These are phyloP conservation scores for roundworm (Caenorhabditis elegans) DNA, from an alignment of 1,140 invertebrate genomes.

Conservation along the genomic window WBcel235 BX284602.5:9281501-9282000, in stretches of 20 bases:
- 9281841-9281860: not conserved
- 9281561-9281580: not conserved
- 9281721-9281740: not conserved
- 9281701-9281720: not conserved
- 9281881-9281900: too few species aligned
- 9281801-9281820: not conserved
- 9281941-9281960: too few species aligned
- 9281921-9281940: not conserved
- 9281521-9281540: not conserved
- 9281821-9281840: not conserved
- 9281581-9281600: too few species aligned
- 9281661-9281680: too few species aligned
- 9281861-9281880: not conserved
- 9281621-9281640: too few species aligned
- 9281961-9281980: too few species aligned
- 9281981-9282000: not conserved
- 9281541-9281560: not conserved
- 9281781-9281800: not conserved
- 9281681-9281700: too few species aligned
- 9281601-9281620: too few species aligned
- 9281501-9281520: too few species aligned
- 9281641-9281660: not conserved
- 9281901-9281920: constrained; percentile 6
- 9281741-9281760: not conserved
- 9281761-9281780: not conserved